A percentile compares a stretch with the other conserved stretches of the same genome.
Evolutionary conservation across 2,888 invertebrate genomes (phyloP).

Genomic region (Cerastoderma edule): DNA sequence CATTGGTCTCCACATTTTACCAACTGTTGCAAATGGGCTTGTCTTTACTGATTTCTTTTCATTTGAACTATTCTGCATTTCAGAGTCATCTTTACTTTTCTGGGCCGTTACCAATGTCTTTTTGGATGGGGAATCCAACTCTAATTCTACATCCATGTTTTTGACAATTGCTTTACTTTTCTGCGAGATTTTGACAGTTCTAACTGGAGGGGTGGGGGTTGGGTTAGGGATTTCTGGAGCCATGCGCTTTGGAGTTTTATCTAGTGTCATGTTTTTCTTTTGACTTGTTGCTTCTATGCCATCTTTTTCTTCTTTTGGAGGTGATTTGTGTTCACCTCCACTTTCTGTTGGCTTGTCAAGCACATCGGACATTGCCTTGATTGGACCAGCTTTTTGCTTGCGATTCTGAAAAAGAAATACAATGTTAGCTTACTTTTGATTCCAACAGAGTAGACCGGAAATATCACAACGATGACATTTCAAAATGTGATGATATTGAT

Average conservation of each 20-base stretch:
- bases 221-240: slow-evolving; percentile 43
- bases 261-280: slow-evolving; percentile 16
- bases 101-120: slow-evolving; percentile 30
- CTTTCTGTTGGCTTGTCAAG: slow-evolving; percentile 43
- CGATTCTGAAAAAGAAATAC: slow-evolving; percentile 54
- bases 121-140: slow-evolving; percentile 39
- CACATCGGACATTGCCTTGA: slow-evolving; percentile 76
- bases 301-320: not conserved
- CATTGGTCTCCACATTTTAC: slow-evolving; percentile 77
- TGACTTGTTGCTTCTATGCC: not conserved
- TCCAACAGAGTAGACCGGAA: not conserved
- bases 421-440: not conserved
- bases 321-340: not conserved
- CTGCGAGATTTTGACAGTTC: not conserved
- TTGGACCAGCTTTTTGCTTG: slow-evolving; percentile 73
- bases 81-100: slow-evolving; percentile 68
- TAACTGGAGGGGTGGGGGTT: not conserved
- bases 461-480: not conserved
- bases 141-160: slow-evolving; percentile 34
- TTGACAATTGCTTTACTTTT: slow-evolving; percentile 16
- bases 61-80: slow-evolving; percentile 42
- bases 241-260: slow-evolving; percentile 49
- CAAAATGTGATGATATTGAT: not conserved
- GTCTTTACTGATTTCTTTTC: slow-evolving; percentile 57
- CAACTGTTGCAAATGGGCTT: slow-evolving; percentile 75